phyloP scores from a whole-genome alignment of 2,797 vertebrate species.

The Pipistrellus kuhlii region DNA sequence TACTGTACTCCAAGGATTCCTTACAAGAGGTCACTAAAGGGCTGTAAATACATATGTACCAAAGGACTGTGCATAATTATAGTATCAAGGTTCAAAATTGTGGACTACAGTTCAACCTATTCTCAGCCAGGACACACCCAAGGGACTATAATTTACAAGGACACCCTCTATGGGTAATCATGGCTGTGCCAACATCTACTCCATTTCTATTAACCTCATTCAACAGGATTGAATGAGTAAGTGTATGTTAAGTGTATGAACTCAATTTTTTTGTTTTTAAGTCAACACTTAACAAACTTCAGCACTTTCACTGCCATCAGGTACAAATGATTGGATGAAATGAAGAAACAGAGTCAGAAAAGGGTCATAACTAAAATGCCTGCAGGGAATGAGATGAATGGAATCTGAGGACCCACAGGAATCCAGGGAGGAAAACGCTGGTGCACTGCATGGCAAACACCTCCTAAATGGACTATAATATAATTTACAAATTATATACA shows the following conservation, averaged over 20 bases:
- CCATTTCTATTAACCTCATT: not conserved
- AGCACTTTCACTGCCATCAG: not conserved
- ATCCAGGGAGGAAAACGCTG: not conserved
- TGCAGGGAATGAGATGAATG: not conserved
- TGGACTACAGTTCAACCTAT: not conserved
- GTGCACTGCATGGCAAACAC: not conserved
- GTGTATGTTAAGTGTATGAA: not conserved
- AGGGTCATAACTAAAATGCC: not conserved
- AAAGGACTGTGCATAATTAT: not conserved
- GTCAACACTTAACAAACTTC: not conserved
- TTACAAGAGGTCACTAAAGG: not conserved
- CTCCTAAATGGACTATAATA: not conserved
- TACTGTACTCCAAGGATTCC: not conserved
- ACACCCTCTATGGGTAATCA: not conserved
- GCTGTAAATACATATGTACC: not conserved
- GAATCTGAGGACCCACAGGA: not conserved
- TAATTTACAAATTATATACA: not conserved
- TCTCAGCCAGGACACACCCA: not conserved
- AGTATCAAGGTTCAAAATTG: not conserved
- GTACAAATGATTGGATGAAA: not conserved
- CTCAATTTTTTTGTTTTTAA: not conserved
- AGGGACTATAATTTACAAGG: not conserved
- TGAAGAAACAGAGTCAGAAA: slow-evolving; percentile 7
- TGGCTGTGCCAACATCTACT: not conserved
- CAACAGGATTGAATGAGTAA: not conserved